Evolutionary conservation across 2,888 invertebrate species (phyloP).

Genomic region (Disparrhopalites patrizii): DNA sequence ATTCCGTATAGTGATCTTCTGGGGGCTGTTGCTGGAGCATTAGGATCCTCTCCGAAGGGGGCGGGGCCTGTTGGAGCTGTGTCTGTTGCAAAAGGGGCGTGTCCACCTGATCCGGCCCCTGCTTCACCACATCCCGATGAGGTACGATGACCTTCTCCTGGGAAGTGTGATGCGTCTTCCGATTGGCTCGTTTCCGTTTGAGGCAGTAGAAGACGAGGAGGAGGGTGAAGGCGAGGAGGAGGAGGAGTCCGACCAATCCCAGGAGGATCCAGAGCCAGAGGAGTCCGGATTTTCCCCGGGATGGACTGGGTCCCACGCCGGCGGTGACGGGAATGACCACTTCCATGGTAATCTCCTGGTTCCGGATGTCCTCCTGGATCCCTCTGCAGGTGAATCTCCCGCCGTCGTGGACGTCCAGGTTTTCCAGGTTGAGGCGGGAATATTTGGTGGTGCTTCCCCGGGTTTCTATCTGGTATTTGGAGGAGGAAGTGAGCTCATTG

Average conservation of each 20-base stretch:
- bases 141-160: not conserved
- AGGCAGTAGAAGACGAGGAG: not conserved
- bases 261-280: slow-evolving; percentile 16
- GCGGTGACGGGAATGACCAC: not conserved
- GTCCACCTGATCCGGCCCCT: not conserved
- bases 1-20: not conserved
- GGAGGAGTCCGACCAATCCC: slow-evolving; percentile 1
- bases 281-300: not conserved
- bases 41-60: not conserved
- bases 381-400: slow-evolving; percentile 4
- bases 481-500: not conserved
- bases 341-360: not conserved
- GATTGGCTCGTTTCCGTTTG: not conserved
- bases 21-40: not conserved
- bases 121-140: no score
- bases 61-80: not conserved
- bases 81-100: no score
- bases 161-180: not conserved
- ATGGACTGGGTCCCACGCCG: not conserved
- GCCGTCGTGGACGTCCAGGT: not conserved
- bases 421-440: slow-evolving; percentile 11
- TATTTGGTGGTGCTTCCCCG: not conserved
- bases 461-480: not conserved
- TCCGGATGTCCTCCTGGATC: not conserved
- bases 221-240: not conserved